Percentiles rank a stretch among this genome's conserved stretches.
Conservation (phyloP, 2,113 vertebrate genomes). For the Galbula dea region DNA sequence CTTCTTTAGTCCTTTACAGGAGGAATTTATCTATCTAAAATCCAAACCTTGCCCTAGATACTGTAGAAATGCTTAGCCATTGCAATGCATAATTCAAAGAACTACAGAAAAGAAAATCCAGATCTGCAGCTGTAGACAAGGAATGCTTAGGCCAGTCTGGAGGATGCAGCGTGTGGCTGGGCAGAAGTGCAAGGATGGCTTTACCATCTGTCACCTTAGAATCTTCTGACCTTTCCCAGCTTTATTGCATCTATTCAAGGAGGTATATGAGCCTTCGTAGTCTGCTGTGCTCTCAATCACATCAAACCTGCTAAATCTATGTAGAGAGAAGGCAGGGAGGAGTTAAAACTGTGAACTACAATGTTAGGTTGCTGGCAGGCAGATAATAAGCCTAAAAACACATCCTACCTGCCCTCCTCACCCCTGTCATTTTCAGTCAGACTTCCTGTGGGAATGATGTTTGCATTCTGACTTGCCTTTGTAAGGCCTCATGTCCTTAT, state of each 20-base stretch:
- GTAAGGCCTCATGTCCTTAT: neutral
- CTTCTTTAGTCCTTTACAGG: neutral
- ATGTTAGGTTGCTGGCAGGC: neutral
- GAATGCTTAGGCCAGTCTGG: rapidly evolving
- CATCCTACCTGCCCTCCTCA: neutral
- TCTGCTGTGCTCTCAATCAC: neutral
- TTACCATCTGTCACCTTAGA: neutral
- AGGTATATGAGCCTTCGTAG: neutral
- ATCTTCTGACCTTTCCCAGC: neutral
- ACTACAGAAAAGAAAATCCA: neutral
- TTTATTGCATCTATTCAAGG: neutral
- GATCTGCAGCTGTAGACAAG: neutral
- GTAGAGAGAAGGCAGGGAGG: neutral
- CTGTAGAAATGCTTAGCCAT: neutral
- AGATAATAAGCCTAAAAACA: neutral
- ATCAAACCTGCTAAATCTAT: neutral
- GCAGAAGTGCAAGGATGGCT: neutral
- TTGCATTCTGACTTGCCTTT: neutral
- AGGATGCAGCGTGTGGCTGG: neutral
- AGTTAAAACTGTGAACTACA: rapidly evolving
- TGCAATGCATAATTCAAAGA: neutral
- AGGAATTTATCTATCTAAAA: neutral
- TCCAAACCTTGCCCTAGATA: neutral
- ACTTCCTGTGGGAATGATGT: neutral
- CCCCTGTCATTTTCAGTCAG: neutral